These are phyloP conservation scores for Leptestheria dahalacensis DNA, from an alignment of 1,140 invertebrate genomes.

Conservation along the genomic window DNA sequence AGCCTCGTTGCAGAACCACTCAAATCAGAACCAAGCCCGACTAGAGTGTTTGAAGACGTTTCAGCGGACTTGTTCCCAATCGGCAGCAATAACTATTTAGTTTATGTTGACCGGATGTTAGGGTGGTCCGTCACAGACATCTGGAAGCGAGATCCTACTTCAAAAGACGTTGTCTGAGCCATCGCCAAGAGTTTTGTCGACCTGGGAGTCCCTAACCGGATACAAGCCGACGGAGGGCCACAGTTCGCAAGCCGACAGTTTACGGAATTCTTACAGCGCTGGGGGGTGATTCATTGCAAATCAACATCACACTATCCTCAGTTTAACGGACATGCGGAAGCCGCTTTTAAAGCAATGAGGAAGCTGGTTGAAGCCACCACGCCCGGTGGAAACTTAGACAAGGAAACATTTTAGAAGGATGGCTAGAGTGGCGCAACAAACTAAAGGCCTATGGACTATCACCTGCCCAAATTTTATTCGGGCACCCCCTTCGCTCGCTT, in stretches of 20 bases:
- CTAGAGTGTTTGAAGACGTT: slow-evolving; percentile 24
- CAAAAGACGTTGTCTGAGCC: not conserved
- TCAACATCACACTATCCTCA: slow-evolving; percentile 19
- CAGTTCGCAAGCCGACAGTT: slow-evolving; percentile 30
- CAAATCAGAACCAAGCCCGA: slow-evolving; percentile 18
- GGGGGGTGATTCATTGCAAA: not conserved
- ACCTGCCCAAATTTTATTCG: slow-evolving; percentile 9
- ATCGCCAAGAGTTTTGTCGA: slow-evolving; percentile 25
- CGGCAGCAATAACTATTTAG: not conserved
- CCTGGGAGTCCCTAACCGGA: slow-evolving; percentile 27
- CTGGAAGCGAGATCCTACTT: slow-evolving; percentile 5
- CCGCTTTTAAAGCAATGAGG: slow-evolving; percentile 14
- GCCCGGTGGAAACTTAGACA: not conserved
- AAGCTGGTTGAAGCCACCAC: slow-evolving; percentile 6
- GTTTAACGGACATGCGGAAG: slow-evolving; percentile 17
- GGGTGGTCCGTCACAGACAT: slow-evolving; percentile 3
- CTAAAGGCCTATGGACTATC: slow-evolving; percentile 1
- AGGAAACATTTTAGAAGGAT: not conserved
- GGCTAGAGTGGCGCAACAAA: slow-evolving; percentile 8
- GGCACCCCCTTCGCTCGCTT: slow-evolving; percentile 6
- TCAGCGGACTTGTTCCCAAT: slow-evolving; percentile 25
- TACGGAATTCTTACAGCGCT: slow-evolving; percentile 22
- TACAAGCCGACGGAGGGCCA: slow-evolving; percentile 31
- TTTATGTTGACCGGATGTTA: not conserved
- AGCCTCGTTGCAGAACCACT: slow-evolving; percentile 26